Base-by-base conservation (phyloP, 2,113 vertebrate genomes). In the Vulpes lagopus region DNA sequence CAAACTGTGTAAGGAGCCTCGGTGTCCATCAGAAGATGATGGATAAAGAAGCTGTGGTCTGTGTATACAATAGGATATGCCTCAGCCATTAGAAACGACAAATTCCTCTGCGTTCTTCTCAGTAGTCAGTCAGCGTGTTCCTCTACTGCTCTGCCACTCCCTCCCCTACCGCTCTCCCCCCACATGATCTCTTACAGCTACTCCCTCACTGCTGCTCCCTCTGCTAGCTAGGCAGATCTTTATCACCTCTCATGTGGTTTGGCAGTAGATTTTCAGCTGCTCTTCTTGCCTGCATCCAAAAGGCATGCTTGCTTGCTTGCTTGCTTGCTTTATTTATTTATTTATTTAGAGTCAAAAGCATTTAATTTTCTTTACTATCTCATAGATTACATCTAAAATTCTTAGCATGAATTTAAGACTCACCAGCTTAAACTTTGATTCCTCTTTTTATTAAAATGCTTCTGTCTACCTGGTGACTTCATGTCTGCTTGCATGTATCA, bases 161-260 rank as follows among this genome's bases (percentile, higher is more conserved):
- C 62, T 0, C 5, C 4, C 4, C 15, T 6, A 9, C 1, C 2
- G 43, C 7, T 17, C 8, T 0, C 1, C 35, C 4, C 16, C 16
- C 23, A 5, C 1, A 3, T 22, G 3, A 23, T 80, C 59, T 23
- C n/a, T 60, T 32, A 59, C 0, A 43, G 43, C 32, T 80, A 5
- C n/a, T 67, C 32, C 11, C 2, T 82, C 38, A 14, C 89, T 19
- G 25, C 20, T 62, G 15, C 22, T 59, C 11, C 5, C 51, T 80
- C 22, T 38, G 5, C 22, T 22, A 35, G 7, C 20, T 65, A 15
- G 20, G 23, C 20, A 80, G 53, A 27, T 89, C 30, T 20, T 78
- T 15, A 20, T 59, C 60, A 57, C 19, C 16, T 91, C 38, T 82
- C 23, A 32, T 76, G 10, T 57, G 23, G 1, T 51, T 69, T 91